Evolutionary conservation across 2,113 vertebrate species (phyloP), one percentile per base, ranked within the genome.

Genomic region (Phrynocephalus versicolor): DNA sequence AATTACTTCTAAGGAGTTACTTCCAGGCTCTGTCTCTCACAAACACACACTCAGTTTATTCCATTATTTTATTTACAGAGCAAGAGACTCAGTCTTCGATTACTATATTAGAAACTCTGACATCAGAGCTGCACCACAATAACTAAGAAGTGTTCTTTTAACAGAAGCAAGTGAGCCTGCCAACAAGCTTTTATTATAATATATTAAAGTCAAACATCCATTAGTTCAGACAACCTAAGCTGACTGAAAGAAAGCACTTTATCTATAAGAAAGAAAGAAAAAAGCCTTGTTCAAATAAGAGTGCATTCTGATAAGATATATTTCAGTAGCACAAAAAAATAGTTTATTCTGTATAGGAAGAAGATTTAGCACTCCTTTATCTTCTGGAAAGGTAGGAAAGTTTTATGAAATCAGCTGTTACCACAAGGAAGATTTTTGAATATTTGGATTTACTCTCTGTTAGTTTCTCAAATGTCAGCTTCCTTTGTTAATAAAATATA

Each of bases 401-500:
- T 90, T 69, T 87, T 87, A 73, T 60, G 60, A 89, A 89, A 65
- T 5, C 73, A 82, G 45, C 35, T 67, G 65, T 84, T 14, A 85
- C 64, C 39, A 86, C 55, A 88, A 89, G 71, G 72, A 81, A 89
- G 14, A 33, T 0, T 79, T 82, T 33, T 33, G 76, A 81, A 69
- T 69, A 0, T 19, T 64, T 86, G 45, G 88, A 88, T 87, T 72
- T 70, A 71, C 35, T 51, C 77, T 14, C 81, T 88, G 71, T 70
- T 5, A 82, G 27, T 86, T 92, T 89, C 79, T 62, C 6, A 10
- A 84, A 71, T n/a, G 16, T 73, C 57, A 77, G 2, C 0, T 78
- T 7, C 91, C 79, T 41, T 79, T 39, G 81, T 80, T 23, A 77
- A 33, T 14, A 89, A 82, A 77, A 85, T 80, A 82, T 64, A 88